Evolutionary conservation across 2,113 vertebrate species (phyloP).

Genomic region (Elgaria multicarinata): DNA sequence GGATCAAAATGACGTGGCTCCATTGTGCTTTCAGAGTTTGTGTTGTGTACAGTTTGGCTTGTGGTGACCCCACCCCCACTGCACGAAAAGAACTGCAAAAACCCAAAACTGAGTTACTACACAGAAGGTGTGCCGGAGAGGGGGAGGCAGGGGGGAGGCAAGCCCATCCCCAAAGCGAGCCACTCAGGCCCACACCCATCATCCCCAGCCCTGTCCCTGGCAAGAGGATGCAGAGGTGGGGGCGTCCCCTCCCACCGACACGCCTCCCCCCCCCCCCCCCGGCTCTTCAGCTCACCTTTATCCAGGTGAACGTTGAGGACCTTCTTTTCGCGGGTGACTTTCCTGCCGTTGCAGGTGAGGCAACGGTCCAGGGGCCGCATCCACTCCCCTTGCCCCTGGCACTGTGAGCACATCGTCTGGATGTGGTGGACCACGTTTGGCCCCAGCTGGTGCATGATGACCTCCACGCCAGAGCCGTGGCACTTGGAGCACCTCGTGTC

Average conservation of each 20-base stretch:
- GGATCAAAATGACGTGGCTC: no score
- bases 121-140: no score
- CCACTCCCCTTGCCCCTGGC: conserved; percentile 73
- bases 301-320: conserved; percentile 72
- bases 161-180: no score
- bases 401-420: conserved; percentile 71
- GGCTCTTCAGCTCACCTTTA: conserved; percentile 60
- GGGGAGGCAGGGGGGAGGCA: no score
- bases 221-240: no score
- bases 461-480: conserved; percentile 85
- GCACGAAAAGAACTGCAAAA: no score
- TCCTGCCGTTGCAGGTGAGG: conserved; percentile 72
- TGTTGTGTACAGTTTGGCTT: background rate
- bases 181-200: no score
- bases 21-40: background rate
- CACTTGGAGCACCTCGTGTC: conserved; percentile 85
- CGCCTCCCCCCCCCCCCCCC: no score
- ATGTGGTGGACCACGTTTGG: conserved; percentile 75
- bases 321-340: conserved; percentile 73
- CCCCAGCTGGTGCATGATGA: conserved; percentile 64
- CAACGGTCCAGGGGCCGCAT: conserved; percentile 70
- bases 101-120: no score
- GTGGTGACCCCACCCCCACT: background rate
- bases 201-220: no score
- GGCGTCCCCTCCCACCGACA: no score